These are phyloP conservation scores for Anas bahamensis DNA, from an alignment of 2,797 vertebrate genomes.

Conservation along the genomic window DNA sequence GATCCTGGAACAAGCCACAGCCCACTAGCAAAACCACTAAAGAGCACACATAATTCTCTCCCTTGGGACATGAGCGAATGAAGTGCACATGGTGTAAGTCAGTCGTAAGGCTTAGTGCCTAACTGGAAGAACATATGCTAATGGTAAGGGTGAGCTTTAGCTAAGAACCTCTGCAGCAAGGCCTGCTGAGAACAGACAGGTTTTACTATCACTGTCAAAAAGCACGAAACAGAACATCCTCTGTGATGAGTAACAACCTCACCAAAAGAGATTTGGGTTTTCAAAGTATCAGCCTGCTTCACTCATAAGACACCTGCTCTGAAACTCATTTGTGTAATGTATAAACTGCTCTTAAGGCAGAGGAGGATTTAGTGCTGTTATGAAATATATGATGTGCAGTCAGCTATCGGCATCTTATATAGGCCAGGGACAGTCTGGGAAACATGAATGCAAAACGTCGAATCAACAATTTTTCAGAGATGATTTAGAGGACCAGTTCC, in stretches of 20 bases:
- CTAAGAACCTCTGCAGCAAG: background rate
- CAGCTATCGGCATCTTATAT: background rate
- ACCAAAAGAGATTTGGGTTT: background rate
- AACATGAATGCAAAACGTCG: background rate
- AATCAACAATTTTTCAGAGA: background rate
- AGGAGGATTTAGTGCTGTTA: background rate
- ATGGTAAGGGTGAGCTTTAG: background rate
- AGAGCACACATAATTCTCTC: constrained; percentile 39
- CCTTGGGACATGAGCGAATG: constrained; percentile 34
- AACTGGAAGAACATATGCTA: background rate
- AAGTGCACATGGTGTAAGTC: constrained; percentile 13
- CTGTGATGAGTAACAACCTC: background rate
- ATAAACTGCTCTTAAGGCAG: background rate
- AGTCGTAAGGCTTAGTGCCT: background rate
- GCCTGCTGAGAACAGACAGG: background rate
- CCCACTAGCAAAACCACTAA: constrained; percentile 46
- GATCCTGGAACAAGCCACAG: constrained; percentile 48
- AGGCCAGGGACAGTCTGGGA: background rate
- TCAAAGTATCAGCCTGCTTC: background rate
- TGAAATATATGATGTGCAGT: background rate
- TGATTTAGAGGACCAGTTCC: fast-evolving
- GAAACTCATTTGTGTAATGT: background rate
- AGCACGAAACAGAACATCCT: background rate
- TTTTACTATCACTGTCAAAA: background rate
- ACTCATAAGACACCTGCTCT: background rate